phyloP scores from a whole-genome alignment of 2,888 invertebrate species.

The Phorcus lineatus region DNA sequence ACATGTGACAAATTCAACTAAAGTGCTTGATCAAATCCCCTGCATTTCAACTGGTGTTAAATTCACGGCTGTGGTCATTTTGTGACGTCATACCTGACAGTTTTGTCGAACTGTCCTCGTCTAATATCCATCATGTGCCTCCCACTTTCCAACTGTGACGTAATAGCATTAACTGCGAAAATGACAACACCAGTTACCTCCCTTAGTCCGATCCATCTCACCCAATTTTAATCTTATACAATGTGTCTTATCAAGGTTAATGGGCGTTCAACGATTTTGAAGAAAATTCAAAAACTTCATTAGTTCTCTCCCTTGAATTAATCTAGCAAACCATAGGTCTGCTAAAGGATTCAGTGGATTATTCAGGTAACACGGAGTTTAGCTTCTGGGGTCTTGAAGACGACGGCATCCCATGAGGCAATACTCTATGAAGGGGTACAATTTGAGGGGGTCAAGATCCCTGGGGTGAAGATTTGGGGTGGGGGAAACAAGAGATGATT shows the following conservation, averaged over 20 bases:
- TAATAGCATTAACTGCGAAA: neutral
- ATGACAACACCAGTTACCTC: neutral
- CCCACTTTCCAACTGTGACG: neutral
- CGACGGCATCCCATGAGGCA: no score
- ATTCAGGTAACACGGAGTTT: no score
- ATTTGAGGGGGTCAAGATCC: neutral
- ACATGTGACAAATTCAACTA: neutral
- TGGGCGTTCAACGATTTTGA: no score
- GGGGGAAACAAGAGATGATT: neutral
- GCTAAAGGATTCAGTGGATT: no score
- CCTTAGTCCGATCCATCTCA: neutral
- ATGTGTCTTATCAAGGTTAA: no score
- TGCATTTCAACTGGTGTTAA: neutral
- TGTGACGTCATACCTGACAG: neutral
- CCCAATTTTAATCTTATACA: neutral
- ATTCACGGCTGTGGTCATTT: neutral
- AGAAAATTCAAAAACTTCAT: no score
- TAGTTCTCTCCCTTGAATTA: no score
- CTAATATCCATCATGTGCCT: neutral
- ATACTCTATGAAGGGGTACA: neutral
- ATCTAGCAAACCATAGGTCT: no score
- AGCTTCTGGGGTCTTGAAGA: no score
- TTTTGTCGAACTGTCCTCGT: neutral
- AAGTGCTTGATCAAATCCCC: neutral
- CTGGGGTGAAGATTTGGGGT: neutral